A percentile compares a stretch with the other conserved stretches of the same genome.
phyloP scores from a whole-genome alignment of 2,113 vertebrate species.

The Electrona antarctica region DNA sequence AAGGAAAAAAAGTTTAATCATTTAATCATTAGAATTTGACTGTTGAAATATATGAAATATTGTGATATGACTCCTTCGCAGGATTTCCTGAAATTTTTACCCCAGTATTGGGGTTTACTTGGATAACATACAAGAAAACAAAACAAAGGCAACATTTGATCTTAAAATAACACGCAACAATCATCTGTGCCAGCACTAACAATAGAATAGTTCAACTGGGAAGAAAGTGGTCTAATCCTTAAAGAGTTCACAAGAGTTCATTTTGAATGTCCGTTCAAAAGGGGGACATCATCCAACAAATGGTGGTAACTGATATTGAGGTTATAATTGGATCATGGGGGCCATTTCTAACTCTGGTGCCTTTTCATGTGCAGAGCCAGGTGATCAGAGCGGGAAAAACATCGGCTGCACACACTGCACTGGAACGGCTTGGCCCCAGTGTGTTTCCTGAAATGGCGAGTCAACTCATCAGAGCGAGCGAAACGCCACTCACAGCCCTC shows the following conservation, averaged over 20 bases:
- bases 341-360: slow-evolving; percentile 86
- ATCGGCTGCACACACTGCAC: slow-evolving; percentile 91
- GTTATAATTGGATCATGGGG: slow-evolving; percentile 3
- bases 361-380: slow-evolving; percentile 98
- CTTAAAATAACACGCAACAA: slow-evolving; percentile 31
- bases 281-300: too few relatives aligned
- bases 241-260: too few relatives aligned
- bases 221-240: slow-evolving; percentile 21
- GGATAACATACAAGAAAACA: slow-evolving; percentile 40
- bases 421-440: slow-evolving; percentile 97
- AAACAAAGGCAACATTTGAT: slow-evolving; percentile 36
- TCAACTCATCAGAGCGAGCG: slow-evolving; percentile 94
- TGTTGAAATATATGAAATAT: background rate
- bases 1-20: background rate
- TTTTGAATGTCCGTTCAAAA: too few relatives aligned
- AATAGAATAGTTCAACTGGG: slow-evolving; percentile 11
- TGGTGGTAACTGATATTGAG: background rate
- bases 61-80: slow-evolving; percentile 12
- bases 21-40: slow-evolving; percentile 9
- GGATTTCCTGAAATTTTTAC: background rate
- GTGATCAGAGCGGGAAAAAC: slow-evolving; percentile 97
- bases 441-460: slow-evolving; percentile 97
- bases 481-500: slow-evolving; percentile 98
- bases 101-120: background rate
- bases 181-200: slow-evolving; percentile 39